Evolutionary conservation across 2,113 vertebrate genomes (phyloP), one percentile per base, ranked within the genome.

Genomic region (Alectura lathami): DNA sequence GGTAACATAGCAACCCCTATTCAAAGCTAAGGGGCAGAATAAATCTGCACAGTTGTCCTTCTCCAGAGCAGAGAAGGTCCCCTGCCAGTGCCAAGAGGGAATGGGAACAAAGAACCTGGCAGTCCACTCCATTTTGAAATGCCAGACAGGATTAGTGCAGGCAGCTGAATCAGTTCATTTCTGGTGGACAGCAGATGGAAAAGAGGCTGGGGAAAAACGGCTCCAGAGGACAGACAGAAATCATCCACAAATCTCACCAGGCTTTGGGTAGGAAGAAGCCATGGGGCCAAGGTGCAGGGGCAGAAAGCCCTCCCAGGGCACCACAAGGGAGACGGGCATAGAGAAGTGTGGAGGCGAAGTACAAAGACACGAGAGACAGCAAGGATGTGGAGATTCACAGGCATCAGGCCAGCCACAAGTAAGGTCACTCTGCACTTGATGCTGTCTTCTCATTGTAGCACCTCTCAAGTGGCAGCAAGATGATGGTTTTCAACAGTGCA

Each of bases 1-100:
- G 64, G 96, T 97, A 97, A 95, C 97, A 54, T 95, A 97, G 97
- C 96, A 97, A 97, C 97, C 91, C 86, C 91, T 97, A 97, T 97
- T 97, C 91, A 95, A 94, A 96, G 84, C 82, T 91, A 94, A 95
- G 96, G 94, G 96, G 90, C 90, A 97, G 95, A 97, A 97, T 96
- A 97, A 97, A 97, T 96, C 94, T 94, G 94, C 90, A 86, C 91
- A 95, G 95, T 96, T 94, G 94, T 97, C 96, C 95, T 95, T 93
- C 86, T 94, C 74, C 86, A 82, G 91, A 94, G 69, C 64, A 94
- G 79, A 94, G 94, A 94, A 93, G 86, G 95, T 96, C 68, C 91
- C 89, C 84, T 91, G 70, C 80, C 94, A 96, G 67, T 92, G 93
- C 94, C 85, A 93, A 93, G 84, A 96, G 59, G 85, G 96, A 94